Conservation (phyloP, 2,888 invertebrate genomes). For the Trichogramma dendrolimi region DNA sequence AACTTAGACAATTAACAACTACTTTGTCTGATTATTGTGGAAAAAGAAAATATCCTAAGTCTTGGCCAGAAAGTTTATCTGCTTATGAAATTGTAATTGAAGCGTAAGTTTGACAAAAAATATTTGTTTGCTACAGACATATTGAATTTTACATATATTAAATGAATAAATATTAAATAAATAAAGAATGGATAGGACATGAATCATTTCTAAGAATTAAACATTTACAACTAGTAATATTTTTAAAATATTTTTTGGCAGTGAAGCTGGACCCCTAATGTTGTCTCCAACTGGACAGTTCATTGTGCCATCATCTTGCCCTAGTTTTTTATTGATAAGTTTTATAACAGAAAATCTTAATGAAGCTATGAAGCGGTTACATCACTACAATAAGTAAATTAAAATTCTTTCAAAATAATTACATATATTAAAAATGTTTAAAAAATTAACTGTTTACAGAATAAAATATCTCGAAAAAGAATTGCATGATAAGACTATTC, state of each 20-base stretch:
- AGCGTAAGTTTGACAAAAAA: conserved; percentile 63
- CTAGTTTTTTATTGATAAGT: conserved; percentile 77
- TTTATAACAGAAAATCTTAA: conserved; percentile 76
- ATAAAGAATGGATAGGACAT: neutral
- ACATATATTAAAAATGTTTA: neutral
- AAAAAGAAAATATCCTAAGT: conserved; percentile 62
- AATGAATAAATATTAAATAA: neutral
- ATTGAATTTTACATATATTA: neutral
- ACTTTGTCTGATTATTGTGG: conserved; percentile 75
- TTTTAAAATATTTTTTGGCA: conserved; percentile 44
- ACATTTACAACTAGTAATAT: conserved; percentile 7
- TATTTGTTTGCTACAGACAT: conserved; percentile 2
- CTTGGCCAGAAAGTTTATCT: conserved; percentile 70
- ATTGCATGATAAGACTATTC: conserved; percentile 64
- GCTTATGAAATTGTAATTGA: conserved; percentile 83
- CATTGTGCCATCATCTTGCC: conserved; percentile 87
- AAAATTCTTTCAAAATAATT: neutral
- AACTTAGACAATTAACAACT: conserved; percentile 79
- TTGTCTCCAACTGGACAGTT: conserved; percentile 91
- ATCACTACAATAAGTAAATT: conserved; percentile 72
- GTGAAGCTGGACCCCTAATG: conserved; percentile 90
- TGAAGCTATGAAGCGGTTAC: conserved; percentile 68
- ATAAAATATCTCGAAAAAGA: conserved; percentile 78
- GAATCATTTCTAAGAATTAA: neutral
- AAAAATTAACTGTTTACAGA: conserved; percentile 52